Evolutionary conservation across 2,888 invertebrate species (phyloP).

Genomic region (Ellobium chinense): DNA sequence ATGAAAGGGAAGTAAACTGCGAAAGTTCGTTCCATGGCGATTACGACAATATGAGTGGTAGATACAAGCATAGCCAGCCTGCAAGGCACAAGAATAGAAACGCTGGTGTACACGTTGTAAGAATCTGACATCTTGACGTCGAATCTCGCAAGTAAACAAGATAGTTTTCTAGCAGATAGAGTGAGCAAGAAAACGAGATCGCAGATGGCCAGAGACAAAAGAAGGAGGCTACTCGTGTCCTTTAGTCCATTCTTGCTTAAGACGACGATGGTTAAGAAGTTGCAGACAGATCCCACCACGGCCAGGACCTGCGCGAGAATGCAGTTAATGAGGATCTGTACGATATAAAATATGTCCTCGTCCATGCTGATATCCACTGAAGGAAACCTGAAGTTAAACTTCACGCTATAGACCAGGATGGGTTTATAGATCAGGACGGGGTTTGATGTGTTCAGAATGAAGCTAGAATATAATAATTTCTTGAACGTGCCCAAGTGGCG

Average conservation of each 20-base stretch:
- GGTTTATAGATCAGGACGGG: no score
- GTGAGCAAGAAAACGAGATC: neutral
- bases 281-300: neutral
- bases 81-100: neutral
- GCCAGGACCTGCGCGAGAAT: neutral
- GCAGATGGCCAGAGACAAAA: neutral
- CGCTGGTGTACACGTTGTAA: neutral
- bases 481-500: no score
- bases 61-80: neutral
- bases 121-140: neutral
- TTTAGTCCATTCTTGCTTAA: neutral
- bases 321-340: neutral
- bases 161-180: neutral
- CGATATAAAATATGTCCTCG: no score
- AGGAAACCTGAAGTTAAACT: no score
- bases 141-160: neutral
- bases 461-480: no score
- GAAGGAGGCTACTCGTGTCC: neutral
- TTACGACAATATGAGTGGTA: neutral
- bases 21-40: slow-evolving; percentile 1
- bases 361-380: no score
- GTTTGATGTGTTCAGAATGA: no score
- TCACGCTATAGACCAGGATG: no score
- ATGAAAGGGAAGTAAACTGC: slow-evolving; percentile 13
- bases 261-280: neutral